Base-by-base conservation (phyloP, 92 coral and sea anemone genomes). In the Meandrina meandrites region DNA sequence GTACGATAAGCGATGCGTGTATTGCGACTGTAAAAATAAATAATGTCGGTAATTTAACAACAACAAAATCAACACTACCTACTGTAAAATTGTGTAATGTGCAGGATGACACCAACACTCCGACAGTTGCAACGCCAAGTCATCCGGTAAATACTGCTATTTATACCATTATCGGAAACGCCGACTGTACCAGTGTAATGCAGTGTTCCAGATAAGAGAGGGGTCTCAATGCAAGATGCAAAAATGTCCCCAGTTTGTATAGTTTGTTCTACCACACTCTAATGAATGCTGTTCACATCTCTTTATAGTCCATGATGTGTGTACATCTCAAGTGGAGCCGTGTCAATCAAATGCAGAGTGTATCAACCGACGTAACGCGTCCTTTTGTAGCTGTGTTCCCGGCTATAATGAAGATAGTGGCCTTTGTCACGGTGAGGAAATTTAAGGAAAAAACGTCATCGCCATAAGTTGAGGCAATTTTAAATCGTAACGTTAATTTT, bases 281-380 rank as follows among this genome's bases (percentile, higher is more conserved):
- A 16, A 34, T 71, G 47, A 32, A 14, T 6, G 76, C 8, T 77
- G 40, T 78, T 15, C 42, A 11, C 62, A 51, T 53, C 36, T 45
- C 40, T 60, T 32, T 11, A 13, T 28, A 81, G 84, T 40, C 51
- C 73, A 30, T 24, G 75, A 81, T 66, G 31, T 64, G 36, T 81
- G 84, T 42, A 42, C 84, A 0, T 37, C 54, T 81, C 27, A 18
- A 64, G 24, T 30, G 3, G 22, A 54, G 15, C 18, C 56, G 14
- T 81, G 84, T 75, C 75, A 81, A 7, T 64, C 75, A 42, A 70
- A 30, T n/a, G 37, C 54, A 35, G 84, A 81, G 75, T 81, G 84
- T 18, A 60, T 81, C 54, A 81, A 81, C 42, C 75, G 56, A 62
- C 34, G 30, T 3, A 22, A 45, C 2, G 31, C 21, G 32, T 6